Evolutionary conservation across 53 echinoderm and acorn worm species (phyloP).

Genomic region (Actinopyga echinites): DNA sequence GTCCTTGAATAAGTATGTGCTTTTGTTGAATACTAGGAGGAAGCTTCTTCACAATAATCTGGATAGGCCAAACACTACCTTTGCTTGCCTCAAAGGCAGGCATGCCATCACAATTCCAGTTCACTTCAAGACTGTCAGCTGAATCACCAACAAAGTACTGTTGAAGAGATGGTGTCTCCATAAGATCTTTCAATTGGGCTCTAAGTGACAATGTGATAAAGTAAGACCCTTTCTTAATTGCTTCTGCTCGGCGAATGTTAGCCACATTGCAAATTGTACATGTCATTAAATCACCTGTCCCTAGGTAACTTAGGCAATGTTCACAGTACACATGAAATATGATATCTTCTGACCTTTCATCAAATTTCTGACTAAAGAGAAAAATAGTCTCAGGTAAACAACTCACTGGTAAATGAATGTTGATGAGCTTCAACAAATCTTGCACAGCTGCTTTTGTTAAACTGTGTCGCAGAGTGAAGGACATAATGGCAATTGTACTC

Average conservation of each 20-base stretch:
- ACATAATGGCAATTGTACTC: not conserved
- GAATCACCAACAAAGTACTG: not conserved
- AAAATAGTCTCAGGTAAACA: no score
- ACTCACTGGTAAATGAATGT: no score
- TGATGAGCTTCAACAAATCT: no score
- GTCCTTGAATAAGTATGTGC: slow-evolving; percentile 44
- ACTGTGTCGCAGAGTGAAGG: no score
- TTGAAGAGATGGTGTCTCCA: not conserved
- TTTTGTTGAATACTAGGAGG: slow-evolving; percentile 51
- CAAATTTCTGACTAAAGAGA: not conserved
- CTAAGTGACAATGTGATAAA: not conserved
- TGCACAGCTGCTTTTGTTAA: no score
- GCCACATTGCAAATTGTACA: not conserved
- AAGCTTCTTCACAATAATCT: slow-evolving; percentile 39
- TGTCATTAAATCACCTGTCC: no score
- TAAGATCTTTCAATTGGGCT: not conserved
- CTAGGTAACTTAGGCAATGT: no score
- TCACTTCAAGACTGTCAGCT: not conserved
- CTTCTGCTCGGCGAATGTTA: not conserved
- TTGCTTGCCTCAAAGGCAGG: slow-evolving; percentile 53
- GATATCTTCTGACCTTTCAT: not conserved
- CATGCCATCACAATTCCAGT: slow-evolving; percentile 59
- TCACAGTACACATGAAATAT: not conserved
- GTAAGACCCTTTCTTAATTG: not conserved
- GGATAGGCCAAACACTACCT: slow-evolving; percentile 54